Percentiles rank a stretch among this genome's conserved stretches.
Conservation (phyloP, 2,797 vertebrate species). For the Pipistrellus pipistrellus region DNA sequence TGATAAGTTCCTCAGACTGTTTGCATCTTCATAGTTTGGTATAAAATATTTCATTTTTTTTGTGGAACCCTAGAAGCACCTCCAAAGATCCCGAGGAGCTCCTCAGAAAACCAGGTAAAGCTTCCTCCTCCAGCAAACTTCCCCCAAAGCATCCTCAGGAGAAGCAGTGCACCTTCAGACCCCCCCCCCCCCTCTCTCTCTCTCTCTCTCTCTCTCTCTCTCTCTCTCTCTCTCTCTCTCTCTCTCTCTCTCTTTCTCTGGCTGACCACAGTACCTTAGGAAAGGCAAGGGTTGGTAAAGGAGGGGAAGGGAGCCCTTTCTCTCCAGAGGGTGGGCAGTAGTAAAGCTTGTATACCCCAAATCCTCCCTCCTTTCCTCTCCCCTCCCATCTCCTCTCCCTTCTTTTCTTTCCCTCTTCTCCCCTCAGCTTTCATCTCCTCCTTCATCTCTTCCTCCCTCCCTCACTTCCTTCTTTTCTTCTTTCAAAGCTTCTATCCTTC, state of each 20-base stretch:
- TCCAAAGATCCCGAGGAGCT: not conserved
- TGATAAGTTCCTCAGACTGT: not conserved
- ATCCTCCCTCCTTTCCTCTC: not conserved
- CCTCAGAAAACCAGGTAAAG: conserved; percentile 25
- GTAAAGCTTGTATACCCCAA: not conserved
- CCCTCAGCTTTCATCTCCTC: not conserved
- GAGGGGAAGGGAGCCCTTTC: not conserved
- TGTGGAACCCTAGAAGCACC: not conserved
- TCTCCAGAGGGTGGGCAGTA: not conserved
- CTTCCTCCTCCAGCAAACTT: not conserved
- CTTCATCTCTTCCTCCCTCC: fast-evolving
- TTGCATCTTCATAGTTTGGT: not conserved
- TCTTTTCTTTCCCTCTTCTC: not conserved
- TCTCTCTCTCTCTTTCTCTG: not conserved
- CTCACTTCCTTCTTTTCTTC: too few relatives aligned
- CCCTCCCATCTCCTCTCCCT: not conserved
- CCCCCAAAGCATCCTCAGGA: not conserved
- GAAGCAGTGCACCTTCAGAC: not conserved
- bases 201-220: not conserved
- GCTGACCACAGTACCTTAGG: not conserved
- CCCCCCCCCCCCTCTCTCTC: not conserved
- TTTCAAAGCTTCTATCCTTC: too few relatives aligned
- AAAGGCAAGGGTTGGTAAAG: not conserved
- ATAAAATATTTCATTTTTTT: conserved; percentile 15
- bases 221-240: not conserved